Conservation (phyloP, 2,113 vertebrate genomes). For the Symphodus melops region DNA sequence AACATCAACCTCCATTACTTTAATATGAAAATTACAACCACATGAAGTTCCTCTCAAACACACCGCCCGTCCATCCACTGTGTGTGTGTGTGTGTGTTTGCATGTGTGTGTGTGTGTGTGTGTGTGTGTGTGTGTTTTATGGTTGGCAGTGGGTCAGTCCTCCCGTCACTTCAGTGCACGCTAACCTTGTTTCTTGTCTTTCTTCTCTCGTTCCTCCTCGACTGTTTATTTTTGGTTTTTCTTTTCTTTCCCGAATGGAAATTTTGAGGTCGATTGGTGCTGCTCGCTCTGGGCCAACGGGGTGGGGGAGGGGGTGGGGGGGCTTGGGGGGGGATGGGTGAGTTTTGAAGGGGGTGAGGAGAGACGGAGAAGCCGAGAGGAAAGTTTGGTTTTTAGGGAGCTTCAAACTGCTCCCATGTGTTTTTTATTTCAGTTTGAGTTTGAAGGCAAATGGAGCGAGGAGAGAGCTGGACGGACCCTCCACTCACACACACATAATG, state of each 20-base stretch:
- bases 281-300: slow-evolving; percentile 77
- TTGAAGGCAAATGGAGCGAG: slow-evolving; percentile 80
- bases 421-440: slow-evolving; percentile 79
- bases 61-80: slow-evolving; percentile 50
- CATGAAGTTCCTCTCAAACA: slow-evolving; percentile 81
- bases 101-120: not conserved
- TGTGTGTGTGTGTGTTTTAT: not conserved
- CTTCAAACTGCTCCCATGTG: slow-evolving; percentile 78
- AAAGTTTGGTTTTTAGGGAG: slow-evolving; percentile 64
- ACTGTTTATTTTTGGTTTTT: slow-evolving; percentile 77
- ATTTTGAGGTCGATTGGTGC: slow-evolving; percentile 81
- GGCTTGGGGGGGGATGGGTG: slow-evolving; percentile 11
- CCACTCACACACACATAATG: slow-evolving; percentile 20
- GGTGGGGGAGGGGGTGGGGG: slow-evolving; percentile 49
- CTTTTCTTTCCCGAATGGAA: slow-evolving; percentile 82
- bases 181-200: slow-evolving; percentile 72
- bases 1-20: slow-evolving; percentile 76
- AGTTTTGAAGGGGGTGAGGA: slow-evolving; percentile 16
- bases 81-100: not conserved
- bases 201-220: slow-evolving; percentile 71
- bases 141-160: slow-evolving; percentile 68
- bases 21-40: slow-evolving; percentile 85
- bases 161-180: slow-evolving; percentile 59
- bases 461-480: slow-evolving; percentile 65
- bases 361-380: slow-evolving; percentile 65